Base-by-base conservation (phyloP, 1,140 invertebrate genomes). In the Pantala flavescens region DNA sequence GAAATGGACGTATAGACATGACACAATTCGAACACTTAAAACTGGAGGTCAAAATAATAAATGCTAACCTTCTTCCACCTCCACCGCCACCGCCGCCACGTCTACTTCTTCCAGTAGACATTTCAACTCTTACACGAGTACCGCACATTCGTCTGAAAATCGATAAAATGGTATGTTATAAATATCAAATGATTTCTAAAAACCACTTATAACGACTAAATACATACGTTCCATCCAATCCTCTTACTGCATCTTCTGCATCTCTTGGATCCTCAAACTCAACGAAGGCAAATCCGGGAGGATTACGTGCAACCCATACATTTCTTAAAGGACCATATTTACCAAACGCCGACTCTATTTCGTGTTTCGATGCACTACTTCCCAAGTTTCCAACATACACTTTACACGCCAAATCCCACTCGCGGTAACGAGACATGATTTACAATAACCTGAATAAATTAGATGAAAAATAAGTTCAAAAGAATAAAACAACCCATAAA, bases 301-400 rank as follows among this genome's bases (percentile, higher is more conserved):
- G 94, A 83, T 95, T 96, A 80, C 93, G 85, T 0, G 97, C 96
- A 23, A 99, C 96, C 97, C 97, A 99, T 14, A 98, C 96, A 85
- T 97, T 99, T 81, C 93, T 89, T 76, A 98, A 86, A 36, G 93
- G 93, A 0, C 97, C 97, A 85, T 95, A 99, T 85, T 97, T 96
- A 76, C 90, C 89, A 82, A 99, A 99, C 21, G 93, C 90, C 81
- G 91, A 92, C 83, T 96, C 94, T 77, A 96, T 92, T 84, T 96
- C 94, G 82, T 93, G 91, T 84, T 95, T 95, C 74, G 94, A 94
- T 12, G 93, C 93, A 79, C 93, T 93, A 73, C 91, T 94, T 12
- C 93, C 93, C 55, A 99, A 85, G 84, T 98, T 98, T 23, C 98
- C 98, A n/a, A 99, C 94, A 82, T 99, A 99, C 0, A 99, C 95